These are phyloP conservation scores for Rapana venosa DNA, from an alignment of 2,888 invertebrate species.

Conservation along the genomic window DNA sequence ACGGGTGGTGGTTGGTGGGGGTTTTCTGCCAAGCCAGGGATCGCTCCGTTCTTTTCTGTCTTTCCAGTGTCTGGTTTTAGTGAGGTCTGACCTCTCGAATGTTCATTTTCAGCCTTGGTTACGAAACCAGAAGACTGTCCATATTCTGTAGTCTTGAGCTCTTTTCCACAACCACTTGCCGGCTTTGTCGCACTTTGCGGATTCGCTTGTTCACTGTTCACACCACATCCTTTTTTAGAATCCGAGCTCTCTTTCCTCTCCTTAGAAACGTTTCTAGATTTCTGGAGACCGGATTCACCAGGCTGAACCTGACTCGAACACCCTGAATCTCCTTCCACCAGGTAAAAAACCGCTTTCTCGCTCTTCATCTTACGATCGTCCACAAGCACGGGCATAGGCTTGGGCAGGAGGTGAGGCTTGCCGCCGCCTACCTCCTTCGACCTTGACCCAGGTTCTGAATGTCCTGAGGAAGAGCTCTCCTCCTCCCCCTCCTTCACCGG, in stretches of 20 bases:
- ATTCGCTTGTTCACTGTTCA: not conserved
- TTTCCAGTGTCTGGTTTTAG: not conserved
- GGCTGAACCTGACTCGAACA: not conserved
- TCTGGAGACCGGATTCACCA: not conserved
- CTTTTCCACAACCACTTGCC: not conserved
- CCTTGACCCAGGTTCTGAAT: not conserved
- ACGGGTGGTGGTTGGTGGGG: not conserved
- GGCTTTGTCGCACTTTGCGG: not conserved
- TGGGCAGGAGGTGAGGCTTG: not conserved
- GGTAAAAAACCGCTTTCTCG: not conserved
- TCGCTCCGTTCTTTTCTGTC: not conserved
- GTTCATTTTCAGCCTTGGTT: not conserved
- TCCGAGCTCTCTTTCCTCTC: not conserved
- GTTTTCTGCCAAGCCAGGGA: not conserved
- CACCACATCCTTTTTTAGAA: not conserved
- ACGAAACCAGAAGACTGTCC: not conserved
- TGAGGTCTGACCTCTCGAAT: not conserved
- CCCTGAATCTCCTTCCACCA: not conserved
- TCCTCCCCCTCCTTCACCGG: not conserved
- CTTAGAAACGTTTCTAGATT: too few relatives aligned
- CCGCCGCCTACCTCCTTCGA: not conserved
- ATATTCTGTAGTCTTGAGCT: not conserved
- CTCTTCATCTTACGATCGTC: constrained; percentile 4
- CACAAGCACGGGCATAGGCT: constrained; percentile 16
- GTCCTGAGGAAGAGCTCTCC: not conserved